phyloP scores from a whole-genome alignment of 92 coral and sea anemone species.

The Epizoanthus illoricatus region DNA sequence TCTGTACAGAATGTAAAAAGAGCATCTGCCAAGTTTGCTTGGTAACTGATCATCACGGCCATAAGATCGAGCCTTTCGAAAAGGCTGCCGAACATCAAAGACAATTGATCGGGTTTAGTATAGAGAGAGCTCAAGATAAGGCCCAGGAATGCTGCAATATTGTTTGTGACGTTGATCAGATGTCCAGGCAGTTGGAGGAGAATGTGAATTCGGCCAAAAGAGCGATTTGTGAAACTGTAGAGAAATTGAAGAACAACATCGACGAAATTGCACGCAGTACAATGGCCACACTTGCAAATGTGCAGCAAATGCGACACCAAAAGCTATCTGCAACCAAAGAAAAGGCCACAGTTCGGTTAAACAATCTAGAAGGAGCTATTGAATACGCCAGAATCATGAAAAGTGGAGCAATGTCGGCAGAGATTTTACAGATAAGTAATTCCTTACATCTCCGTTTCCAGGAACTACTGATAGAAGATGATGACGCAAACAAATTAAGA shows the following conservation, averaged over 20 bases:
- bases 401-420: background rate
- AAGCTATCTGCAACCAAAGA: background rate
- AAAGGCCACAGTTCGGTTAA: background rate
- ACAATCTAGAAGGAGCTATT: background rate
- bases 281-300: background rate
- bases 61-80: background rate
- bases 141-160: background rate
- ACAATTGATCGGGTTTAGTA: background rate
- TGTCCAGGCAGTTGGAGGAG: background rate
- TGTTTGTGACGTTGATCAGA: background rate
- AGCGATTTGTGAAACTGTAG: slow-evolving; percentile 4
- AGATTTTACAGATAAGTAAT: background rate
- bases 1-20: background rate
- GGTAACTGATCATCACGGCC: background rate
- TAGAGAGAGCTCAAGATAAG: background rate
- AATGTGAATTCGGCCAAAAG: background rate
- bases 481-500: background rate
- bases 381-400: background rate
- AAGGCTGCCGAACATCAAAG: background rate
- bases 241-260: background rate
- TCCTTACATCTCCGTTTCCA: background rate
- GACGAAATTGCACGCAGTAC: background rate
- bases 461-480: background rate
- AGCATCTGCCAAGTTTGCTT: background rate
- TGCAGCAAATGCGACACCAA: background rate